phyloP scores from a whole-genome alignment of 2,797 vertebrate species.

The Hypotaenidia philippensis region DNA sequence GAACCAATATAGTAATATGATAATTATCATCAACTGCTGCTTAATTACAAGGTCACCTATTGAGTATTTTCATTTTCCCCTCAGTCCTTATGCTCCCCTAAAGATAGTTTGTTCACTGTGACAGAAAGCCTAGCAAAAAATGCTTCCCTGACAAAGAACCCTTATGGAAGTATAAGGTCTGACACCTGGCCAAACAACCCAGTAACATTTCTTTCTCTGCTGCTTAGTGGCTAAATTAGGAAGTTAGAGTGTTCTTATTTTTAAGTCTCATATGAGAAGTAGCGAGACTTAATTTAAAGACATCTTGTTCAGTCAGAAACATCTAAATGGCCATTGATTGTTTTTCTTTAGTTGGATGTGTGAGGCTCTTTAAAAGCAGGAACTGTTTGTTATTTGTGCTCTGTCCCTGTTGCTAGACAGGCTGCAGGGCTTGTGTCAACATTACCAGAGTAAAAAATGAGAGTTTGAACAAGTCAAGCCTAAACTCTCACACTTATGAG shows the following conservation, averaged over 20 bases:
- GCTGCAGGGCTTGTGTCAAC: neutral
- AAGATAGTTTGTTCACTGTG: neutral
- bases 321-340: slow-evolving; percentile 56
- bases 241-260: slow-evolving; percentile 32
- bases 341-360: neutral
- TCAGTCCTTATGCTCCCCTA: neutral
- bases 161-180: neutral
- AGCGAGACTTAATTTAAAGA: slow-evolving; percentile 64
- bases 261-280: neutral
- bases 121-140: neutral
- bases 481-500: neutral
- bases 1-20: neutral
- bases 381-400: neutral
- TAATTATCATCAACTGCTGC: neutral
- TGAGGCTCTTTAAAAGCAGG: slow-evolving; percentile 15
- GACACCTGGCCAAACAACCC: neutral
- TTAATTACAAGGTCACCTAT: neutral
- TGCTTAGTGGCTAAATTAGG: slow-evolving; percentile 30
- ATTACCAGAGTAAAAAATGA: neutral
- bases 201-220: neutral
- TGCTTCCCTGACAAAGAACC: neutral
- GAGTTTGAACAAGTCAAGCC: neutral
- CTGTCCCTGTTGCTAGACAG: neutral
- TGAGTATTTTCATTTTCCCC: neutral
- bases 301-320: slow-evolving; percentile 63